Evolutionary conservation across 2,113 vertebrate species (phyloP).

Genomic region (Dolichallabes microphthalmus): DNA sequence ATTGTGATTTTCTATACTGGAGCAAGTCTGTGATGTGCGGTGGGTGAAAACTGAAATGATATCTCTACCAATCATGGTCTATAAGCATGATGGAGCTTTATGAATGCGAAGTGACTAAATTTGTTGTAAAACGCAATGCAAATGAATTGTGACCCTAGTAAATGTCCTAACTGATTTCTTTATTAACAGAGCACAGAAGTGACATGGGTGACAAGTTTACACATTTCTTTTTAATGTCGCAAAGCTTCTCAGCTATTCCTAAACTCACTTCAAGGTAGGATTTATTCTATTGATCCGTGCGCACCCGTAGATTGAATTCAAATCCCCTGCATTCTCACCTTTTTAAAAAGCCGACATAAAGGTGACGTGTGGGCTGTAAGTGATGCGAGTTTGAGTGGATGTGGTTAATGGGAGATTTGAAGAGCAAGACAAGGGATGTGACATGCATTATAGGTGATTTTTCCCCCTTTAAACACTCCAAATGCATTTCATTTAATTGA

Average conservation of each 20-base stretch:
- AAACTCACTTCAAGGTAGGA: conserved; percentile 71
- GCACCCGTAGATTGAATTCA: conserved; percentile 71
- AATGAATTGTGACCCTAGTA: conserved; percentile 6
- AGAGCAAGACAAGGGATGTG: neutral
- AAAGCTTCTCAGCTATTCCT: conserved; percentile 71
- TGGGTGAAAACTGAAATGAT: neutral
- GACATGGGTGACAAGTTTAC: neutral
- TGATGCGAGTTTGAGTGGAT: conserved; percentile 28
- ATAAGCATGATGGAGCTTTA: neutral
- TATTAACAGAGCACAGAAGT: neutral
- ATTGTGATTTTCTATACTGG: conserved; percentile 16
- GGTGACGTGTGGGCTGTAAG: conserved; percentile 50
- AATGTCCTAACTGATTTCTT: conserved; percentile 15
- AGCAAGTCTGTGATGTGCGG: conserved; percentile 13
- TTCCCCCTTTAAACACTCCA: neutral
- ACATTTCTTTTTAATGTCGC: conserved; percentile 55
- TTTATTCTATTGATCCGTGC: conserved; percentile 67
- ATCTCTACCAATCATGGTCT: neutral
- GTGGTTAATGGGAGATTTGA: conserved; percentile 21
- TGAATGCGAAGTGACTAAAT: neutral
- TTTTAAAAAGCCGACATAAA: conserved; percentile 25
- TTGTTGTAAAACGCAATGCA: conserved; percentile 2
- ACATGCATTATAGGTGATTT: neutral
- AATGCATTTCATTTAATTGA: conserved; percentile 14
- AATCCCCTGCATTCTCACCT: conserved; percentile 66